phyloP scores from a whole-genome alignment of 2,797 vertebrate species.

The Channallabes apus region DNA sequence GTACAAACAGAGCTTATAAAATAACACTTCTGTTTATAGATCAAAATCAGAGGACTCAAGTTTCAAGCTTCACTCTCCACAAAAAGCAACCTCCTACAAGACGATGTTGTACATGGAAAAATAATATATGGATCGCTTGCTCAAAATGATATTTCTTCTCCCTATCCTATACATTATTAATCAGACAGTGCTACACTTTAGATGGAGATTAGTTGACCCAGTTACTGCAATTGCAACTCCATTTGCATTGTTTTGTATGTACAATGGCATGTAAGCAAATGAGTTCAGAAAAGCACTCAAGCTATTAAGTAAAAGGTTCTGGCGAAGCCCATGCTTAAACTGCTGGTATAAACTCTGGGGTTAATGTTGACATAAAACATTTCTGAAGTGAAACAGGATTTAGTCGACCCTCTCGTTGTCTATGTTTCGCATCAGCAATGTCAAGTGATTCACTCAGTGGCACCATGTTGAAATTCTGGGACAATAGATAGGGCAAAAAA shows the following conservation, averaged over 20 bases:
- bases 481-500: neutral
- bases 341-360: constrained; percentile 24
- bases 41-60: constrained; percentile 27
- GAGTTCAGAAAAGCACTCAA: constrained; percentile 40
- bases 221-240: constrained; percentile 54
- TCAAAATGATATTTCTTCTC: constrained; percentile 57
- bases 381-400: constrained; percentile 26
- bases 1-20: constrained; percentile 28
- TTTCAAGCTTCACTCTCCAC: constrained; percentile 18
- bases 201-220: constrained; percentile 67
- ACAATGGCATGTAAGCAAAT: constrained; percentile 31
- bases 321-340: constrained; percentile 28
- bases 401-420: neutral
- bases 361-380: constrained; percentile 43
- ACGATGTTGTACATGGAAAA: neutral
- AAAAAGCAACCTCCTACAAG: constrained; percentile 17
- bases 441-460: neutral
- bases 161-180: constrained; percentile 67
- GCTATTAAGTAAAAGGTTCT: constrained; percentile 35
- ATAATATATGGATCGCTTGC: constrained; percentile 22
- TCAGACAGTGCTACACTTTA: constrained; percentile 64
- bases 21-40: constrained; percentile 41
- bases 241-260: constrained; percentile 60
- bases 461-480: neutral
- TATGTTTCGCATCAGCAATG: neutral